A percentile compares a stretch with the other conserved stretches of the same genome.
These are phyloP conservation scores for Matsumyia berberina DNA, from an alignment of 2,888 invertebrate species.

Conservation along the genomic window DNA sequence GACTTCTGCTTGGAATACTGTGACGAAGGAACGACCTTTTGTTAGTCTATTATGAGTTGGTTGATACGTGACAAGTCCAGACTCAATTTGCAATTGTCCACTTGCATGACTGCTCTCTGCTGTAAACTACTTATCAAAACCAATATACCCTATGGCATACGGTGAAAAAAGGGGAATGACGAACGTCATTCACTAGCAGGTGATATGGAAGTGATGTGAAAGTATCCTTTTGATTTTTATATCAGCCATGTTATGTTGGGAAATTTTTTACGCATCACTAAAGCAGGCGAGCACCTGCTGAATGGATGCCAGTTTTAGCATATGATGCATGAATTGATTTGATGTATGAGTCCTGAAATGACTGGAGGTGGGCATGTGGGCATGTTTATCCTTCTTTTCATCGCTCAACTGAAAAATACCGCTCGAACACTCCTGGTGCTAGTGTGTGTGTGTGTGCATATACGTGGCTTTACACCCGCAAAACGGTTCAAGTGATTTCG, in stretches of 20 bases:
- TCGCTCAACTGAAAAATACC: slow-evolving; percentile 54
- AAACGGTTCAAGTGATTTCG: slow-evolving; percentile 42
- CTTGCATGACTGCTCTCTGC: no score
- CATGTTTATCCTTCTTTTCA: slow-evolving; percentile 54
- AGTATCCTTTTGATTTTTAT: slow-evolving; percentile 46
- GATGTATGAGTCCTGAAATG: slow-evolving; percentile 44
- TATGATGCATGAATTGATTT: slow-evolving; percentile 20
- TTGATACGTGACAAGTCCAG: no score
- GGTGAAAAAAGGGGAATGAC: slow-evolving; percentile 30
- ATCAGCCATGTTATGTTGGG: slow-evolving; percentile 24
- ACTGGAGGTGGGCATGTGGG: slow-evolving; percentile 11
- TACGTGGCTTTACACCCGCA: neutral
- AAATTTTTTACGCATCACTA: slow-evolving; percentile 60
- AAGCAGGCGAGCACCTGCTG: slow-evolving; percentile 20
- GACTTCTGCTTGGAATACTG: no score
- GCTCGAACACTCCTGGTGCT: slow-evolving; percentile 58
- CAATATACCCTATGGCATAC: no score
- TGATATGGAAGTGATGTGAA: slow-evolving; percentile 38
- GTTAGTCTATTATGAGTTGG: no score
- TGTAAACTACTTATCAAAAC: no score
- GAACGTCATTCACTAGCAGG: slow-evolving; percentile 45
- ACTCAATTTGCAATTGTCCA: no score
- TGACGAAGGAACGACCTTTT: no score
- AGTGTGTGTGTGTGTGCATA: neutral
- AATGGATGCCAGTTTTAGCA: slow-evolving; percentile 51